Percentiles rank a stretch among this genome's conserved stretches.
Evolutionary conservation across 2,888 invertebrate species (phyloP).

Genomic region (Amorpha juglandis): DNA sequence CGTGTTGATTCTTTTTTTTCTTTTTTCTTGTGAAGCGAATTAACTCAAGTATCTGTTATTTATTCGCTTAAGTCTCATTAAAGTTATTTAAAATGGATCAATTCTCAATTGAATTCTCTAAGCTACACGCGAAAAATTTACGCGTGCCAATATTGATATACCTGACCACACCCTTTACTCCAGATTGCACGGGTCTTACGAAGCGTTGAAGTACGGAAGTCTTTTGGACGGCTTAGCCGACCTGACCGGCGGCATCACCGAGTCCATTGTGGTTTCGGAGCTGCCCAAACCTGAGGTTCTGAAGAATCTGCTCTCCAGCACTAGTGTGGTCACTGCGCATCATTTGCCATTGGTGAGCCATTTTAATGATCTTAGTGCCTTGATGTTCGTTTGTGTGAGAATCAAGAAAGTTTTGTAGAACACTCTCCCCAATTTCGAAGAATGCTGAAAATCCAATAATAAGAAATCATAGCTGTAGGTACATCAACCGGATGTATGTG

Average conservation of each 20-base stretch:
- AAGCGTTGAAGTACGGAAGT: slow-evolving; percentile 96
- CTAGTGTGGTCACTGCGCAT: slow-evolving; percentile 91
- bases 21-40: not conserved
- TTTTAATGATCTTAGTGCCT: not conserved
- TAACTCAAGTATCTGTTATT: not conserved
- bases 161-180: not conserved
- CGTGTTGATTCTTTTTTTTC: not conserved
- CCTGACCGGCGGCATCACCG: slow-evolving; percentile 94
- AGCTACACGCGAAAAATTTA: not conserved
- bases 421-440: too few species aligned
- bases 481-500: too few species aligned
- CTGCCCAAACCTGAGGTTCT: slow-evolving; percentile 88
- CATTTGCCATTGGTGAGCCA: slow-evolving; percentile 56
- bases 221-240: slow-evolving; percentile 94
- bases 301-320: slow-evolving; percentile 89
- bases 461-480: too few species aligned
- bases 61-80: not conserved
- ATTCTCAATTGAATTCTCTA: not conserved
- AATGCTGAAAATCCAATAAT: too few species aligned
- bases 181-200: slow-evolving; percentile 96
- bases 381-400: too few species aligned
- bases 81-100: not conserved
- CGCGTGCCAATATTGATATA: not conserved
- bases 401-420: too few species aligned
- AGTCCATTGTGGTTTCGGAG: slow-evolving; percentile 89